Evolutionary conservation across 2,113 vertebrate species (phyloP).

Genomic region (Poecile atricapillus): DNA sequence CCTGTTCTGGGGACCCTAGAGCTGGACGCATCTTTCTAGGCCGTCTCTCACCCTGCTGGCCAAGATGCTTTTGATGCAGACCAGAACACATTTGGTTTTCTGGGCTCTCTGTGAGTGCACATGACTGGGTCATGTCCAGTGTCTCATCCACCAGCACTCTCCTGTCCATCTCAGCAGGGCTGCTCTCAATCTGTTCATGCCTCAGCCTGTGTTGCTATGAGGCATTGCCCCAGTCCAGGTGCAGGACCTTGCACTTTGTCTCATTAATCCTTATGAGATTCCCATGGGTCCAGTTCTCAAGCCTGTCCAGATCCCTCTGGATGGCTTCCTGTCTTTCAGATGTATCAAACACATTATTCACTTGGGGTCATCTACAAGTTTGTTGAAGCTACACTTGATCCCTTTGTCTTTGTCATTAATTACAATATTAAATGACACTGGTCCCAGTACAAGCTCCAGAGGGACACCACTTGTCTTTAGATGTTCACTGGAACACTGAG

Average conservation of each 20-base stretch:
- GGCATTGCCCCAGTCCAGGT: fast-evolving
- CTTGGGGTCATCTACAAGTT: neutral
- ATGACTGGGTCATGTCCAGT: neutral
- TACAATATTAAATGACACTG: neutral
- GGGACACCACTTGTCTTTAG: neutral
- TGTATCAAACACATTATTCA: neutral
- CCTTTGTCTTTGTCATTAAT: neutral
- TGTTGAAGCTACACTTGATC: neutral
- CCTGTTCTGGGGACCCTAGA: too few relatives aligned
- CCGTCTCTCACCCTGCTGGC: neutral
- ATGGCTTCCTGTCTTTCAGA: neutral
- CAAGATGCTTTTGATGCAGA: neutral
- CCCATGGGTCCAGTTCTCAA: neutral
- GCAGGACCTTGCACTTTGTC: neutral
- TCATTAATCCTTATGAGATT: neutral
- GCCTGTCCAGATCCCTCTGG: neutral
- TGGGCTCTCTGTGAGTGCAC: neutral
- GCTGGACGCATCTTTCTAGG: neutral
- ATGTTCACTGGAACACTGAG: neutral
- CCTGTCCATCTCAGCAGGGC: neutral
- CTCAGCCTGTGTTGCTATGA: neutral
- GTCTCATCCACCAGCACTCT: neutral
- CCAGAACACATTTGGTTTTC: neutral
- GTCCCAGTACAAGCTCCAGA: neutral
- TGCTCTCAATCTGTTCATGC: neutral